Evolutionary conservation across 2,888 invertebrate genomes (phyloP).

Genomic region (Drosophila borealis): DNA sequence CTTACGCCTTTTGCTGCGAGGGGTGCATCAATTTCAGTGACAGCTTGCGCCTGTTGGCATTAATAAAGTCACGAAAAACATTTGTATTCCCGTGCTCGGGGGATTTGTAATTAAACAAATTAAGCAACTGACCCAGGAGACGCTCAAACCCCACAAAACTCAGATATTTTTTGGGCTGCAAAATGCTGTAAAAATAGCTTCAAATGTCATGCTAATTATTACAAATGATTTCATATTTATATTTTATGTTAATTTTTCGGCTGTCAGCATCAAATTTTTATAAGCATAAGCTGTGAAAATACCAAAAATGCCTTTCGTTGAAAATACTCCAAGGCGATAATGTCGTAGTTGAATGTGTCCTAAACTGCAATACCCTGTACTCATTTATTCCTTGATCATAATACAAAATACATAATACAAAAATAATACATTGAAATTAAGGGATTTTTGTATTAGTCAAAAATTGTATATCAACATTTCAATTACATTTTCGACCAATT

Average conservation of each 20-base stretch:
- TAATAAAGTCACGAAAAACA: slow-evolving; percentile 56
- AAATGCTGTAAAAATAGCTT: slow-evolving; percentile 54
- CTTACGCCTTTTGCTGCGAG: slow-evolving; percentile 44
- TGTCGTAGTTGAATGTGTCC: not conserved
- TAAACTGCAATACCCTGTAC: slow-evolving; percentile 2
- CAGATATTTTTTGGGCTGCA: slow-evolving; percentile 36
- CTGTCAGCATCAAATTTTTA: slow-evolving; percentile 60
- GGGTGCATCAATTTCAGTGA: slow-evolving; percentile 64
- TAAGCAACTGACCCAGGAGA: slow-evolving; percentile 37
- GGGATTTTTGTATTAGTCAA: too few species aligned
- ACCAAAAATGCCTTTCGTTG: slow-evolving; percentile 44
- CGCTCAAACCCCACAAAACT: not conserved
- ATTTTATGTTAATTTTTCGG: slow-evolving; percentile 62
- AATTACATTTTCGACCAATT: too few species aligned
- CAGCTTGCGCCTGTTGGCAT: slow-evolving; percentile 69
- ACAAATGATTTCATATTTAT: slow-evolving; percentile 72
- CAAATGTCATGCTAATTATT: slow-evolving; percentile 75
- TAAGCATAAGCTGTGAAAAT: slow-evolving; percentile 55
- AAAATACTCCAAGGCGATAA: slow-evolving; percentile 9
- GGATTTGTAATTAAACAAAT: slow-evolving; percentile 77
- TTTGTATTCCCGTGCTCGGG: slow-evolving; percentile 38
- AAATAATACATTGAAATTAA: too few species aligned
- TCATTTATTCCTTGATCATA: too few species aligned
- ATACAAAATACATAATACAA: too few species aligned
- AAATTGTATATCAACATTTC: too few species aligned